Percentiles rank a stretch among this genome's conserved stretches.
Evolutionary conservation across 1,140 invertebrate genomes (phyloP).

Genomic region (Solen grandis): DNA sequence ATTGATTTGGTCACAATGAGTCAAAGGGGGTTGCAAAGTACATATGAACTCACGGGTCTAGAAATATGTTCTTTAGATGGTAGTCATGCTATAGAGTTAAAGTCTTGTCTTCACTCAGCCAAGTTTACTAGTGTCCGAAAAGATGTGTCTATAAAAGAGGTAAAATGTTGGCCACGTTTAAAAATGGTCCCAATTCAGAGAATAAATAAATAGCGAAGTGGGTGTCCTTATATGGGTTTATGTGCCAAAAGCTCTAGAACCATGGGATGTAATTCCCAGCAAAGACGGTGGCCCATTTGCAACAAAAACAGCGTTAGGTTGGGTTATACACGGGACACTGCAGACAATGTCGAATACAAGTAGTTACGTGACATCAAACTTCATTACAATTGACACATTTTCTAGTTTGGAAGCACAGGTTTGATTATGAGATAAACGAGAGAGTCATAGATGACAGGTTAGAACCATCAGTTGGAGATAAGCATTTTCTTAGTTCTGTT

Average conservation of each 20-base stretch:
- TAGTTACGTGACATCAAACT: too few species aligned
- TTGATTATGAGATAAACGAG: too few species aligned
- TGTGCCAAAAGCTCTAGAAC: conserved; percentile 1
- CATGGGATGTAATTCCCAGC: conserved; percentile 9
- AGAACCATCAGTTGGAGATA: too few species aligned
- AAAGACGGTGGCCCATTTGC: not conserved
- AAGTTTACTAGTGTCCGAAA: not conserved
- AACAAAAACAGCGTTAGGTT: not conserved
- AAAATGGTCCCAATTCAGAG: conserved; percentile 28
- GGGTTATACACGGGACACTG: not conserved
- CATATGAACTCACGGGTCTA: conserved; percentile 7
- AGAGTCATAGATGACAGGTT: too few species aligned
- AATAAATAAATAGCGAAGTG: not conserved
- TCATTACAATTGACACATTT: too few species aligned
- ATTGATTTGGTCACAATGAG: conserved; percentile 22
- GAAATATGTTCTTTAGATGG: conserved; percentile 27
- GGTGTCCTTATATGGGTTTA: not conserved
- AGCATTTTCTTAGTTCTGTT: too few species aligned
- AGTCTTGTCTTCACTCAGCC: not conserved
- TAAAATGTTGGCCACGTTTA: conserved; percentile 1
- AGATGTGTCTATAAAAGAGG: not conserved
- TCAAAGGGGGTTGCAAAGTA: not conserved
- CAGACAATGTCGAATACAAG: too few species aligned
- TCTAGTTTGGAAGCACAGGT: too few species aligned
- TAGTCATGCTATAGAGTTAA: conserved; percentile 12